Base-by-base conservation (phyloP, 2,113 vertebrate genomes). In the Echinops telfairi region DNA sequence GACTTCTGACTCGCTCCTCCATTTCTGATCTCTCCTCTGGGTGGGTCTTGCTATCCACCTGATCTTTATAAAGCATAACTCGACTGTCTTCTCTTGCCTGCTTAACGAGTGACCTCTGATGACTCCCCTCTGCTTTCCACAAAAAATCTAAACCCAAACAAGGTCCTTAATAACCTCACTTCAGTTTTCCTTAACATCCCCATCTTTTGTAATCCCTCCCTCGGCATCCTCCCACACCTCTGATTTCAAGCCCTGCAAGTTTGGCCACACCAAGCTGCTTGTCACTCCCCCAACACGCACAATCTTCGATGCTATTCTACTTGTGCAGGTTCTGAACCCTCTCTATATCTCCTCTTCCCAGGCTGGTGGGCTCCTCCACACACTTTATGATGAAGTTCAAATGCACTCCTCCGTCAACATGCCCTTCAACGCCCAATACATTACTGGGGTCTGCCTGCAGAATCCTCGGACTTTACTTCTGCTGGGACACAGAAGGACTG, bases 291-390 rank as follows among this genome's bases (percentile, higher is more conserved):
- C 40, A 80, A 71, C 7, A 60, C 33, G 29, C 38, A 62, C 23
- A 36, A 27, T 60, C 27, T 43, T 75, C 68, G 20, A 3, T 38
- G 68, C 36, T 17, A 43, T 79, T 84, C 36, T 68, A 17, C 62
- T 19, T 93, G 85, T 60, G 64, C 43, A 80, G 29, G 19, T 82
- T 91, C 53, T 58, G 20, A 23, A 57, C 80, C 19, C 14, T 92
- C 58, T 73, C 9, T 16, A n/a, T 92, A 95, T 86, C 76, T 25
- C 92, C 76, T 90, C 76, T 90, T 84, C 81, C 47, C 70, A 90
- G 64, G 47, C 29, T 81, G n/a, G 60, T 81, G 47, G 87, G 38
- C 38, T 80, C 71, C 62, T 89, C n/a, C 68, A 40, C 22, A 57
- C 64, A 70, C 71, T 86, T 86, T 60, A 83, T 85, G 22, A 82